A percentile compares a stretch with the other conserved stretches of the same genome.
Evolutionary conservation across 2,113 vertebrate species (phyloP).

Genomic region (Theristicus caerulescens): DNA sequence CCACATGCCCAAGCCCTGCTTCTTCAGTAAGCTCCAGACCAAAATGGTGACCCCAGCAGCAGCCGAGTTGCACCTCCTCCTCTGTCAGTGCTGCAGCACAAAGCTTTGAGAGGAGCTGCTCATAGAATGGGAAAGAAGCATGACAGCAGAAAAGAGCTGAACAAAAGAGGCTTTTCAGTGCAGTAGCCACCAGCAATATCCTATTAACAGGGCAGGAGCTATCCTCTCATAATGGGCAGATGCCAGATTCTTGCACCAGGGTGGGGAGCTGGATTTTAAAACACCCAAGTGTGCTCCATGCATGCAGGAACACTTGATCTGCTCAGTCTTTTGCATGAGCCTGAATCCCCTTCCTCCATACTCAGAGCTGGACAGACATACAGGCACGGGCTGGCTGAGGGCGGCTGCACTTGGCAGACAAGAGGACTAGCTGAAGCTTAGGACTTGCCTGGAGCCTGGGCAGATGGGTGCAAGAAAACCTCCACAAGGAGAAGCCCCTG

Average conservation of each 20-base stretch:
- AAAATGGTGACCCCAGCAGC: not conserved
- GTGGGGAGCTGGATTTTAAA: not conserved
- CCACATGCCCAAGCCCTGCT: not conserved
- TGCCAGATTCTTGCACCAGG: too few relatives aligned
- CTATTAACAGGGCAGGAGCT: not conserved
- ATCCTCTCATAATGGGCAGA: not conserved
- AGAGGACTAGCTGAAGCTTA: not conserved
- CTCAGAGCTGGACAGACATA: not conserved
- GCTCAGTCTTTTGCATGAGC: too few relatives aligned
- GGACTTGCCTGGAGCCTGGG: not conserved
- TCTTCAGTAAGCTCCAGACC: not conserved
- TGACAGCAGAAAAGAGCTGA: not conserved
- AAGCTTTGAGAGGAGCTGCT: not conserved
- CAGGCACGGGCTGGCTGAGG: not conserved
- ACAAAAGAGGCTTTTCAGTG: too few relatives aligned
- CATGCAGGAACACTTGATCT: rapidly evolving
- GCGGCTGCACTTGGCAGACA: rapidly evolving
- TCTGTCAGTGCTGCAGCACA: not conserved
- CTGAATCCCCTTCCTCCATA: not conserved
- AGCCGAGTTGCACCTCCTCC: not conserved
- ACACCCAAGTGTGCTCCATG: not conserved
- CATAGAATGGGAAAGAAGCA: rapidly evolving
- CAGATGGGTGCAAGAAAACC: not conserved
- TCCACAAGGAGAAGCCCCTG: not conserved
- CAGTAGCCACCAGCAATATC: not conserved